Base-by-base conservation (phyloP, 2,888 invertebrate species). In the Lasioglossum leucozonium region DNA sequence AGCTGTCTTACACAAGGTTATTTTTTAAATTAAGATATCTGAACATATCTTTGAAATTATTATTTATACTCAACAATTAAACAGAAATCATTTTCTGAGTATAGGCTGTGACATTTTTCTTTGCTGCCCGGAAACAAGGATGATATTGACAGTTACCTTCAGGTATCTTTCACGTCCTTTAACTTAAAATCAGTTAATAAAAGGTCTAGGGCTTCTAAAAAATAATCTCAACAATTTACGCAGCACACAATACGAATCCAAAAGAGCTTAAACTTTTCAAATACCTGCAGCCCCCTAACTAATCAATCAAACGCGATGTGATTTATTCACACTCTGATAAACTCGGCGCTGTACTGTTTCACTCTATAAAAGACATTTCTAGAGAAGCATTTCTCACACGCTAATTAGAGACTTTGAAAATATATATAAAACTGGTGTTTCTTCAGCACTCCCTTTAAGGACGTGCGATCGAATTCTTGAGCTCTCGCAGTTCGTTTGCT, bases 351-450 rank as follows among this genome's bases (percentile, higher is more conserved):
- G 16, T 5, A 72, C 30, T 10, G 8, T 47, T 51, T 72, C 42
- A n/a, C 51, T n/a, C 16, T 34, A 5, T 62, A 72, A 69, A 72
- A 55, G 34, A 47, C 22, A 69, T 5, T 40, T 26, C 22, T 69
- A 69, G 30, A 40, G 44, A 73, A 30, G 74, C 71, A 71, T 34
- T 11, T 73, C 62, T 34, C 74, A 71, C 62, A 78, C 84, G n/a
- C 74, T 71, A 65, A 55, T 26, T 78, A 84, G 44, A 84, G 67
- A 44, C 84, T 42, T 77, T 30, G 42, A 72, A 34, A 22, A 47
- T 73, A 77, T 74, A 18, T 44, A 37, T 62, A 74, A 51, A 65
- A 83, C 40, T 65, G 47, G 11, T 34, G 58, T 78, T 26, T 72
- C 26, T 18, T 72, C 26, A 16, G 18, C 30, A 34, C 37, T 58